Base-by-base conservation (phyloP, 2,888 invertebrate genomes). In the Drosophila neonasuta region DNA sequence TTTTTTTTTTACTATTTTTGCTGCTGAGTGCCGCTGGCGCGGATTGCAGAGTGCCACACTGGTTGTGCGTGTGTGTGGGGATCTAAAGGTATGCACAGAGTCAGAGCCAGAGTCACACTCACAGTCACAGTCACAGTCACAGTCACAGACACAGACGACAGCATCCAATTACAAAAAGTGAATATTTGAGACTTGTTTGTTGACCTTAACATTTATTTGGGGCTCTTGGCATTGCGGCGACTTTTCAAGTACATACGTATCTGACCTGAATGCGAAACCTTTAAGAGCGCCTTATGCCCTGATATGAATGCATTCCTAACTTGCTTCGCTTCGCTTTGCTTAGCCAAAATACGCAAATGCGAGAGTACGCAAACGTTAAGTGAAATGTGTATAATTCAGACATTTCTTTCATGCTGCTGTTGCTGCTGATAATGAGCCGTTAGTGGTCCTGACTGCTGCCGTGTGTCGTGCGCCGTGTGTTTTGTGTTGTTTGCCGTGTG, bases 141-240 rank as follows among this genome's bases (percentile, higher is more conserved):
- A 11, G 34, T 10, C 32, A 36, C 39, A 62, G 73, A 46, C 66
- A 34, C 64, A 73, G 76, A 63, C 64, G 71, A 73, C 78, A 77
- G 74, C 86, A 74, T 85, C 86, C 86, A 81, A 85, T 81, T 81
- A 81, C 81, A 81, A 85, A 84, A 80, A 81, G 86, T 80, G 83
- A 80, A 80, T 77, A 73, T 83, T 80, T 75, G 78, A 77, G 73
- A 75, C 74, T 68, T 74, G 74, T 54, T 63, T 66, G 72, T 73
- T 81, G 86, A 81, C 81, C 81, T 81, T 81, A 86, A 78, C 80
- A 82, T 85, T 85, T 80, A 77, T 75, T 77, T 67, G 59, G 75
- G 42, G 24, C 75, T 44, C 56, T 56, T 56, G 56, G 56, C 56
- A 46, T 56, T 45, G 45, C 6, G 15, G 3, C 15, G 24, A 46